phyloP scores from a whole-genome alignment of 2,113 vertebrate genomes.

The Raja brachyura region DNA sequence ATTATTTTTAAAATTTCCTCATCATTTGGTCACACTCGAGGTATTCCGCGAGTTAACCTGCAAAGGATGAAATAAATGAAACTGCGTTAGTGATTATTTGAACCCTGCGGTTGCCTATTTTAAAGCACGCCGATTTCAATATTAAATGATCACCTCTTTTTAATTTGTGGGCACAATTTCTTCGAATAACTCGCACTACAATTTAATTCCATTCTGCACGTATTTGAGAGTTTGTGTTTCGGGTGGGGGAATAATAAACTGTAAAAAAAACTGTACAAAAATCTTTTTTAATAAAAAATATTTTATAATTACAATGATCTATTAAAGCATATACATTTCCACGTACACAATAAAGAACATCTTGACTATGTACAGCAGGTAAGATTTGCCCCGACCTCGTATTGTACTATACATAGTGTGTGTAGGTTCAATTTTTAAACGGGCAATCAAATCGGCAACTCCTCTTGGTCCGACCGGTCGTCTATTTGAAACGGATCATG shows the following conservation, averaged over 20 bases:
- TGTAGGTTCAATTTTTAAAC: slow-evolving; percentile 67
- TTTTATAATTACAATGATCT: slow-evolving; percentile 99
- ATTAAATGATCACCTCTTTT: not conserved
- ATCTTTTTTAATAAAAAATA: slow-evolving; percentile 97
- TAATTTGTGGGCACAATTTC: not conserved
- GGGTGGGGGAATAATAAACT: not conserved
- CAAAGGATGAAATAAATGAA: not conserved
- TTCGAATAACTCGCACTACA: not conserved
- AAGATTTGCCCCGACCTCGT: slow-evolving; percentile 1
- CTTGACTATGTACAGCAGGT: slow-evolving; percentile 49
- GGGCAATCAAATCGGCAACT: slow-evolving; percentile 70
- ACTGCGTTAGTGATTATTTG: not conserved
- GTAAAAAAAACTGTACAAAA: slow-evolving; percentile 69
- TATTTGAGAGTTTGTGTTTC: too few species aligned
- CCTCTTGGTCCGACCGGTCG: slow-evolving; percentile 81
- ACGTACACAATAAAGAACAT: slow-evolving; percentile 89
- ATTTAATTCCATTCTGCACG: not conserved
- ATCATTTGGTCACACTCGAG: too few species aligned
- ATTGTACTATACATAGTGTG: slow-evolving; percentile 87
- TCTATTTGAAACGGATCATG: slow-evolving; percentile 97
- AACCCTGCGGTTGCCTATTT: not conserved
- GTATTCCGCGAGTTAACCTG: not conserved
- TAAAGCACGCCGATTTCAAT: not conserved
- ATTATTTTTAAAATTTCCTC: not conserved
- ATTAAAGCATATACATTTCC: slow-evolving; percentile 95